A percentile compares a stretch with the other conserved stretches of the same genome.
phyloP scores from a whole-genome alignment of 2,888 invertebrate genomes.

The Autographa pulchrina region DNA sequence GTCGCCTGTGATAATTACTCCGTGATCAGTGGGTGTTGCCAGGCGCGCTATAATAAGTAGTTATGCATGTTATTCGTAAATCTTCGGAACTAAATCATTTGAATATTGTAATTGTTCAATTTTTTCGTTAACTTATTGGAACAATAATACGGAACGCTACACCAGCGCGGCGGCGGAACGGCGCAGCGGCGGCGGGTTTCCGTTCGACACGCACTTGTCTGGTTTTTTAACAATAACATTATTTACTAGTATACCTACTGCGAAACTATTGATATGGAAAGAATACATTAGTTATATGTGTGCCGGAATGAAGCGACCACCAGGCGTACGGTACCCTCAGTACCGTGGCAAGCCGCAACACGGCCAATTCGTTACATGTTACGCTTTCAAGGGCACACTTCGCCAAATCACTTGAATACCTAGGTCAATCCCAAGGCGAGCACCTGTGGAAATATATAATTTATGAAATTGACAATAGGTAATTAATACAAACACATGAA shows the following conservation, averaged over 20 bases:
- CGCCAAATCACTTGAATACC: conserved; percentile 13
- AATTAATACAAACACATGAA: conserved; percentile 10
- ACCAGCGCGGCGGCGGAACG: conserved; percentile 2
- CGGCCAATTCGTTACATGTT: not conserved
- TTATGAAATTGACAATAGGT: conserved; percentile 14
- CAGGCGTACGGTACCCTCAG: not conserved
- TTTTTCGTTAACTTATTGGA: conserved; percentile 2
- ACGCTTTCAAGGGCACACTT: conserved; percentile 15
- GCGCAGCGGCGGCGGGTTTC: conserved; percentile 5
- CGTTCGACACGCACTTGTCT: conserved; percentile 9
- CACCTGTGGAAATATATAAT: conserved; percentile 45
- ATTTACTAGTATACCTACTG: conserved; percentile 9
- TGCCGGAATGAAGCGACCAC: not conserved
- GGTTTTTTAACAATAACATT: conserved; percentile 8
- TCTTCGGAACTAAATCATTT: conserved; percentile 6
- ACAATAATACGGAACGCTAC: conserved; percentile 7
- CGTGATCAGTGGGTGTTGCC: not conserved
- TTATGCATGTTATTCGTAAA: conserved; percentile 1
- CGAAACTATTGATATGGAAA: conserved; percentile 6
- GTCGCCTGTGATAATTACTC: not conserved
- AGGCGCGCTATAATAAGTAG: not conserved
- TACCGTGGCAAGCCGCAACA: not conserved
- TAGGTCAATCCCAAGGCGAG: conserved; percentile 6
- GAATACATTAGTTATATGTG: conserved; percentile 1
- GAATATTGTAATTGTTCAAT: conserved; percentile 2